Conservation (phyloP, 1,140 invertebrate genomes). For the Tetramorium alpestre region DNA sequence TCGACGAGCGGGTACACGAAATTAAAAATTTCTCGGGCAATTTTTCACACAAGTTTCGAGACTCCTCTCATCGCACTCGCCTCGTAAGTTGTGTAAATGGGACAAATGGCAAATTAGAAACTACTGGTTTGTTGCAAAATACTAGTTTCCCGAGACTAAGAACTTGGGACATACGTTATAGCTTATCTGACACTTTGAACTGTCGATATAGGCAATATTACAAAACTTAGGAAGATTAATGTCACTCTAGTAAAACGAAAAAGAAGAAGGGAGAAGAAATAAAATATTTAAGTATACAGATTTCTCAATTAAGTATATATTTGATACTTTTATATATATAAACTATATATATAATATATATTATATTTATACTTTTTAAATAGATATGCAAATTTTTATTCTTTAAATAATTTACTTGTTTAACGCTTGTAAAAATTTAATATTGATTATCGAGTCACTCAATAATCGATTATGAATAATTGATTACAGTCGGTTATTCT, state of each 20-base stretch:
- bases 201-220: constrained; percentile 24
- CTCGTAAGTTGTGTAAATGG: constrained; percentile 21
- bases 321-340: neutral
- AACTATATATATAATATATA: neutral
- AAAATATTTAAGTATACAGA: neutral
- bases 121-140: constrained; percentile 41
- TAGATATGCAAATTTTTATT: neutral
- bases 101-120: constrained; percentile 38
- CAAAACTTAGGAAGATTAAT: constrained; percentile 20
- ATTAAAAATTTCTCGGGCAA: constrained; percentile 56
- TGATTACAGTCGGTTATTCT: neutral
- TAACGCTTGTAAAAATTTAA: neutral
- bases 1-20: constrained; percentile 41
- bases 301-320: neutral
- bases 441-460: neutral
- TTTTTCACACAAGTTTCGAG: constrained; percentile 60
- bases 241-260: neutral
- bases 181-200: constrained; percentile 35
- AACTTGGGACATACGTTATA: constrained; percentile 12
- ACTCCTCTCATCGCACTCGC: constrained; percentile 8
- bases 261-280: neutral
- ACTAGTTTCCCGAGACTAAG: constrained; percentile 32
- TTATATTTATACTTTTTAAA: neutral
- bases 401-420: neutral
- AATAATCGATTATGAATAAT: neutral